Conservation (phyloP, 2,113 vertebrate species). For the Sapayoa aenigma region DNA sequence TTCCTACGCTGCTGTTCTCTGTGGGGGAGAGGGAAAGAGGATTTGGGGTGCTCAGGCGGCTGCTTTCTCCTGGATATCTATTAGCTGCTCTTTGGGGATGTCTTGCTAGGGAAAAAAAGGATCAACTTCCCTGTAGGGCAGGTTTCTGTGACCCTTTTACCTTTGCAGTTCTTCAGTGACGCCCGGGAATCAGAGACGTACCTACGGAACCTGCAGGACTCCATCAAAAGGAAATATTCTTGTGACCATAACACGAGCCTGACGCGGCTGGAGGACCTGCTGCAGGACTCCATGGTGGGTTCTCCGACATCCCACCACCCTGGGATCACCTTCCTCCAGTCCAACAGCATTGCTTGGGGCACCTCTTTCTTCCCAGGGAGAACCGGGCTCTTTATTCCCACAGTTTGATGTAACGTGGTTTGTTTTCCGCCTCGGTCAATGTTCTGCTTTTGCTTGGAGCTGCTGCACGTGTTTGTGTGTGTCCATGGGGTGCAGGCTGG, state of each 20-base stretch:
- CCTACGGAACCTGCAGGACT: conserved; percentile 91
- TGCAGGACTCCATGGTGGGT: conserved; percentile 98
- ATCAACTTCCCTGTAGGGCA: accelerated
- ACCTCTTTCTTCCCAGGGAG: neutral
- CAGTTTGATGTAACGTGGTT: accelerated
- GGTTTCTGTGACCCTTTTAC: neutral
- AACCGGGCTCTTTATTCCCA: accelerated
- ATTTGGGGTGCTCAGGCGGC: neutral
- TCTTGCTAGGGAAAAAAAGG: neutral
- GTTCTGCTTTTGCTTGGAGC: neutral
- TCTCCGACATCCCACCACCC: neutral
- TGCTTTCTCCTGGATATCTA: neutral
- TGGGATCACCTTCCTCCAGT: neutral
- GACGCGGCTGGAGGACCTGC: conserved; percentile 91
- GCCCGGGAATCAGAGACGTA: conserved; percentile 88
- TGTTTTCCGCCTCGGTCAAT: accelerated
- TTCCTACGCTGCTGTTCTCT: neutral
- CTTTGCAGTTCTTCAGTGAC: conserved; percentile 87
- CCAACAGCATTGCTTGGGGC: neutral
- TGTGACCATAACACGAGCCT: conserved; percentile 90
- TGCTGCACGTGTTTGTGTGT: neutral
- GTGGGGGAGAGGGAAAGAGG: neutral
- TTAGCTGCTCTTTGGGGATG: neutral
- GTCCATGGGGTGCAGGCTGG: neutral
- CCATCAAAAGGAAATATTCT: conserved; percentile 94